Percentiles rank a stretch among this genome's conserved stretches.
Conservation (phyloP, 35 echinoderm and acorn worm genomes). For the Patiria miniata region DNA sequence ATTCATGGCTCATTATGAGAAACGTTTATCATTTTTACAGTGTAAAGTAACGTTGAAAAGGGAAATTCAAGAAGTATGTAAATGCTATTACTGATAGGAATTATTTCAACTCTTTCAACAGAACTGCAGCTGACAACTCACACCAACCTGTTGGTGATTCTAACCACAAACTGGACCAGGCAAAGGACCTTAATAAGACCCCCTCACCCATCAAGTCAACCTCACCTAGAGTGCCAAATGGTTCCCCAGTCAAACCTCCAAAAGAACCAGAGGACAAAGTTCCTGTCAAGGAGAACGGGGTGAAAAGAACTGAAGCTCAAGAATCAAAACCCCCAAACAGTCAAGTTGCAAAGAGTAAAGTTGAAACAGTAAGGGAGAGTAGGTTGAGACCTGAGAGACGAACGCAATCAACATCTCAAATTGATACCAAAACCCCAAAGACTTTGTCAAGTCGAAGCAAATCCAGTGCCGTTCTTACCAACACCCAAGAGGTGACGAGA, state of each 20-base stretch:
- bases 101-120: no score
- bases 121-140: no score
- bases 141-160: no score
- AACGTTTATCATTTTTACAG: no score
- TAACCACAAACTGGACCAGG: no score
- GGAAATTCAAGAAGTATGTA: no score
- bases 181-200: neutral
- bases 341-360: neutral
- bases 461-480: conserved; percentile 29
- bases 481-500: neutral
- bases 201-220: neutral
- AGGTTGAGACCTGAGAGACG: neutral
- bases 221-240: neutral
- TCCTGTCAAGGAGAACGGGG: neutral
- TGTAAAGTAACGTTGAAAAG: no score
- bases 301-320: neutral
- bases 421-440: conserved; percentile 41
- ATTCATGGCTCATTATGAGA: no score
- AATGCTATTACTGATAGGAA: no score
- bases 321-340: neutral
- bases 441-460: neutral
- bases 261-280: neutral
- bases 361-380: neutral
- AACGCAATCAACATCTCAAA: neutral
- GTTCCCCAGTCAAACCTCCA: neutral